Evolutionary conservation across 2,113 vertebrate species (phyloP).

Genomic region (Axis porcinus): DNA sequence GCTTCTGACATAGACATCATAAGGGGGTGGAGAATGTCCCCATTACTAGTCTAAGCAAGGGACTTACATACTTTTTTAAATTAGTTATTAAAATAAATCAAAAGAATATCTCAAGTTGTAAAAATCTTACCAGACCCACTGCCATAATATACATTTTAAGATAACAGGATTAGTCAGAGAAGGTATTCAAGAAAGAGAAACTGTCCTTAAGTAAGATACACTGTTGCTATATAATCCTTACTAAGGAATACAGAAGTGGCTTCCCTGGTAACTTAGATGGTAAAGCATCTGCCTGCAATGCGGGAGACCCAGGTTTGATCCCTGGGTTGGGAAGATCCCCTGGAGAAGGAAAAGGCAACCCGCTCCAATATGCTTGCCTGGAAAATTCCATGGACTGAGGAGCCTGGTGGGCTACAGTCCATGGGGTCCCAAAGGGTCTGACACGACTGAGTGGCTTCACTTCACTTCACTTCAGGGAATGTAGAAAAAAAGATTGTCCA

Average conservation of each 20-base stretch:
- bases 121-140: neutral
- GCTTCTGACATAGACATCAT: neutral
- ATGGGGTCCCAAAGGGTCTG: too few species aligned
- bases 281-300: too few species aligned
- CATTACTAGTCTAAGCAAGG: neutral
- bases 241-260: neutral
- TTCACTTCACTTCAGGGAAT: too few species aligned
- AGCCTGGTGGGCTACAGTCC: too few species aligned
- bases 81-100: neutral
- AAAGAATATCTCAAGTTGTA: neutral
- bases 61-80: neutral
- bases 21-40: neutral
- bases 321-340: too few species aligned
- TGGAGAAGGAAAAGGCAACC: too few species aligned
- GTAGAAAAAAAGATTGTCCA: neutral
- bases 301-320: too few species aligned
- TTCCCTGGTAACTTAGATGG: too few species aligned
- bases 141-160: neutral
- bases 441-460: too few species aligned
- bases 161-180: neutral
- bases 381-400: too few species aligned
- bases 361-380: too few species aligned
- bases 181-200: neutral
- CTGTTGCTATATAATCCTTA: neutral
- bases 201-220: neutral